phyloP scores from a whole-genome alignment of 2,113 vertebrate species.

The Sceloporus tristichus region DNA sequence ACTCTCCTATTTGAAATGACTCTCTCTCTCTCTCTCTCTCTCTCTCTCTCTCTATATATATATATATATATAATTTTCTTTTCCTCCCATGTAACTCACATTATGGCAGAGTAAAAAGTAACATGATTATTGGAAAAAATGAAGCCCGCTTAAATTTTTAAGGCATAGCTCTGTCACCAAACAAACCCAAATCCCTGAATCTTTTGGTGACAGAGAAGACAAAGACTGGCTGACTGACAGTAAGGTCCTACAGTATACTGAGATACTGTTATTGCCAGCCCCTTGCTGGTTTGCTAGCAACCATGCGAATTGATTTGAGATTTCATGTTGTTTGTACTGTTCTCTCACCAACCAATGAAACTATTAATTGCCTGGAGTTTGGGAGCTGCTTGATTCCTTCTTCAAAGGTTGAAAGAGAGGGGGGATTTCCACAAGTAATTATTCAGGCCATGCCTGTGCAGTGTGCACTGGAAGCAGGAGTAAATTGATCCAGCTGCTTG shows the following conservation, averaged over 20 bases:
- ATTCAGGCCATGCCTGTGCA: constrained; percentile 76
- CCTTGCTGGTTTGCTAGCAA: constrained; percentile 76
- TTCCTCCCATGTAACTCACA: constrained; percentile 37
- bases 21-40: constrained; percentile 25
- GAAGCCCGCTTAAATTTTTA: constrained; percentile 48
- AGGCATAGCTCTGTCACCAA: constrained; percentile 58
- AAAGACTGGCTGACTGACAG: constrained; percentile 64
- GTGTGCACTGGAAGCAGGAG: constrained; percentile 73
- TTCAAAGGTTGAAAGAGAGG: constrained; percentile 73
- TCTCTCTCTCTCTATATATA: not conserved
- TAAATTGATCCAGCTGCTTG: constrained; percentile 91
- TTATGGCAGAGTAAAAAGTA: constrained; percentile 20
- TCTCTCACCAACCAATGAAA: constrained; percentile 61
- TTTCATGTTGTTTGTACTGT: constrained; percentile 48
- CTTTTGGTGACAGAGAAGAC: constrained; percentile 45
- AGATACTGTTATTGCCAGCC: constrained; percentile 74
- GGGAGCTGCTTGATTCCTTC: constrained; percentile 77
- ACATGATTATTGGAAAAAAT: constrained; percentile 55
- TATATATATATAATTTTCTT: constrained; percentile 3
- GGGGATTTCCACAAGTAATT: constrained; percentile 84
- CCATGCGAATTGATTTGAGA: constrained; percentile 70
- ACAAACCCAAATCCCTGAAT: constrained; percentile 49
- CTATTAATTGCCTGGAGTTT: constrained; percentile 74
- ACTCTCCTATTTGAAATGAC: constrained; percentile 57
- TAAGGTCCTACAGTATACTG: constrained; percentile 68